These are phyloP conservation scores for Kryphioiulus occultus DNA, from an alignment of 2,888 invertebrate species.

Conservation along the genomic window DNA sequence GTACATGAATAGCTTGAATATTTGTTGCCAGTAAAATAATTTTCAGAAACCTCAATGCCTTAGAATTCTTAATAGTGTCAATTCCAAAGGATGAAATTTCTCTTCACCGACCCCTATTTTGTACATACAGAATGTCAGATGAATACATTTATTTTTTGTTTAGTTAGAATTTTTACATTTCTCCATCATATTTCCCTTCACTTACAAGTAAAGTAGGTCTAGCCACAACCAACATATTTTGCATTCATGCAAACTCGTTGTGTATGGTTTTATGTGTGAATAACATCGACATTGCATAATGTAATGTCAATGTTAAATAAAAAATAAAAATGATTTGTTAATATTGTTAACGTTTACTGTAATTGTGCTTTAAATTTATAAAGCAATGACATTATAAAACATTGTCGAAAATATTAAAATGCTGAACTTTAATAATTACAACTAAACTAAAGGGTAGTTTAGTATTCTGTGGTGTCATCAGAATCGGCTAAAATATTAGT, in stretches of 20 bases:
- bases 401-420: not conserved
- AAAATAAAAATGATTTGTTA: not conserved
- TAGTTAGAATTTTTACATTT: not conserved
- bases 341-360: not conserved
- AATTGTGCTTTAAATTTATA: not conserved
- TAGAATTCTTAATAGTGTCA: not conserved
- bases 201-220: not conserved
- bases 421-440: not conserved
- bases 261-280: not conserved
- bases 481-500: not conserved
- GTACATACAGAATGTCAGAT: not conserved
- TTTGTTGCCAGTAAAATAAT: too few species aligned
- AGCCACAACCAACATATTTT: not conserved
- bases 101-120: not conserved
- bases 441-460: not conserved
- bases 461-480: not conserved
- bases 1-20: too few species aligned
- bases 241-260: not conserved
- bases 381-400: not conserved
- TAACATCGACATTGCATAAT: slow-evolving; percentile 12
- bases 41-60: too few species aligned
- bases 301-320: not conserved
- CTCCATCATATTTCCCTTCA: not conserved
- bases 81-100: not conserved
- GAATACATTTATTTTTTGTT: not conserved